These are phyloP conservation scores for Yponomeuta evonymella DNA, from an alignment of 2,888 invertebrate species.

Conservation along the genomic window DNA sequence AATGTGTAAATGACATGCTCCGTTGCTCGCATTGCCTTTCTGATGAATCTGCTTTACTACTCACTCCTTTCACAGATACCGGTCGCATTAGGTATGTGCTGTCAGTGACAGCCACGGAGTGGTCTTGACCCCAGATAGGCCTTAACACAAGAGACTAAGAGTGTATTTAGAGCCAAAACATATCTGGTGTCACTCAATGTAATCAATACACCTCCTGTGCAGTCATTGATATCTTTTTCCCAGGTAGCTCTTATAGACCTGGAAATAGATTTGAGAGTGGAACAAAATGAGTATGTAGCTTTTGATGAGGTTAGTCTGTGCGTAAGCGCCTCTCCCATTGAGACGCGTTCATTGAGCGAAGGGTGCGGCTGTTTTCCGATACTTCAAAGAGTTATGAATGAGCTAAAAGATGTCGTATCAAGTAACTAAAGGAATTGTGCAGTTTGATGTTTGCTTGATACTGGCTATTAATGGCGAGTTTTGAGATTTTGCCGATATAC, in stretches of 20 bases:
- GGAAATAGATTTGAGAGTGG: not conserved
- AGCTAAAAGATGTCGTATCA: constrained; percentile 19
- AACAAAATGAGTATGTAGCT: not conserved
- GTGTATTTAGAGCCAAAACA: no score
- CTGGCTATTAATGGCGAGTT: no score
- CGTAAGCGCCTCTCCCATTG: constrained; percentile 28
- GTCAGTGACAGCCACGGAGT: not conserved
- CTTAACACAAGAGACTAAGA: not conserved
- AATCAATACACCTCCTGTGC: no score
- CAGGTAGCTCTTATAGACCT: not conserved
- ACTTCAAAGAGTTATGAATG: constrained; percentile 37
- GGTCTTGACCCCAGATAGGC: not conserved
- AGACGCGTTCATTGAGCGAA: constrained; percentile 33
- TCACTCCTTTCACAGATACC: not conserved
- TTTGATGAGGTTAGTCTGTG: not conserved
- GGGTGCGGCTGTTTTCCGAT: constrained; percentile 38
- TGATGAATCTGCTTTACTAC: not conserved
- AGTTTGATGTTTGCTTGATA: no score
- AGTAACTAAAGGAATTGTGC: not conserved
- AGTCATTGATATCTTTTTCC: not conserved
- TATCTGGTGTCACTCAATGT: no score
- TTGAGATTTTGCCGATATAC: no score
- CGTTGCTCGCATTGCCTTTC: not conserved
- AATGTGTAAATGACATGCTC: not conserved
- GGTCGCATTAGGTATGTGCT: not conserved